Base-by-base conservation (phyloP, 2,113 vertebrate genomes). In the Petroica traversi region DNA sequence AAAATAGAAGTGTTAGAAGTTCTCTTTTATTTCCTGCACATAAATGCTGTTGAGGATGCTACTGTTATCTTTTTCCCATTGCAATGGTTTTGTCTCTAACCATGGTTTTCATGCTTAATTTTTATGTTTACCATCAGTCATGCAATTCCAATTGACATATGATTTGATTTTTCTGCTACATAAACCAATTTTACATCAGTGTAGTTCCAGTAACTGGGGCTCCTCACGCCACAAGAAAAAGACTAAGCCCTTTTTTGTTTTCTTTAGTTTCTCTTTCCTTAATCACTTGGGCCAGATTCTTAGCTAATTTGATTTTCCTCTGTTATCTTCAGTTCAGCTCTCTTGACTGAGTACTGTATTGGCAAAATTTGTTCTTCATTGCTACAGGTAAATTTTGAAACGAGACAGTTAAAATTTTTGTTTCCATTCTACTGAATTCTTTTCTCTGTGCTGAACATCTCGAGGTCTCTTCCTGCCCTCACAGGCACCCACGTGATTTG, bases 151-250 rank as follows among this genome's bases (percentile, higher is more conserved):
- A 48, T 43, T 95, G 94, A 96, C 72, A 74, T 59, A 81, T 84
- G 90, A 97, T 95, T 96, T 94, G 71, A 96, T 93, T 97, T 93
- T 96, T 93, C 88, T 92, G 85, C 68, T 76, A 48, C 80, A 81
- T 91, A 96, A 96, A 97, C 90, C 75, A 84, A 94, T 96, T 96
- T 90, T 88, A 74, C 48, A 67, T 86, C n/a, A 59, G 31, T 78
- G 85, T 71, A 57, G 43, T 93, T 96, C 72, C 85, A 96, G 94
- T 90, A 96, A 94, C 88, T 48, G 36, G 13, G 72, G 72, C 45
- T 90, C 67, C 92, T 95, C 85, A 81, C 4, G 46, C 82, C 82
- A 71, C 34, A 67, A 68, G 51, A 61, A 88, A 78, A 94, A 74
- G 36, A 83, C 3, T 3, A 51, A 92, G 55, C 18, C 14, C 8